Base-by-base conservation (phyloP, 2,113 vertebrate genomes). In the Gracilinanus agilis region DNA sequence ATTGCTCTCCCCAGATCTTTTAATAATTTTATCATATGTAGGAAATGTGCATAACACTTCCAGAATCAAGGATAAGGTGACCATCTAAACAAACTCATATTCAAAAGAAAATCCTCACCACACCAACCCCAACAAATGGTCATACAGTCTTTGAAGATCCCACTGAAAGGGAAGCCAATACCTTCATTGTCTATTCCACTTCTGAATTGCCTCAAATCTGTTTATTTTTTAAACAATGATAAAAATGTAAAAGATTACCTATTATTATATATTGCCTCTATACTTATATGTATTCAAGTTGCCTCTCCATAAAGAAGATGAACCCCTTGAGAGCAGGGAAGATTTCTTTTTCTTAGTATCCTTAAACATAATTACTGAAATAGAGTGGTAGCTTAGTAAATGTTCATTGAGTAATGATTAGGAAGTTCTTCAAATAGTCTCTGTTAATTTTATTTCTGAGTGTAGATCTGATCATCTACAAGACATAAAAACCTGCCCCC, bases 1-100 rank as follows among this genome's bases (percentile, higher is more conserved):
- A 11, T 55, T 55, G 67, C 27, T 75, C 55, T 53, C 40, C 61
- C 44, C 53, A 24, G 53, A 40, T 89, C 24, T 44, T 53, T 90
- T 11, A 53, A 88, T 91, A 90, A 89, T 61, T 83, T 94, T 91
- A 61, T 94, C 44, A 92, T 24, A 90, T 94, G 1, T 88, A 53
- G 25, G 49, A n/a, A 92, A 25, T 8, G n/a, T 54, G 54, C 54
- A 88, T 21, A 93, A 89, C 2, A n/a, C 13, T 75, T 75, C 34
- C 67, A 19, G 67, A 75, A 75, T 75, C 13, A 75, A 16, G 34
- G 3, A 75, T 1, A n/a, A n/a, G 34, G n/a, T n/a, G 67, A 16
- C 34, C 67, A 75, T n/a, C 34, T 75, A n/a, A 34, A 75, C 34
- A 12, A 75, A n/a, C 4, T 16, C 5, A 75, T 75, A 19, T 75